Evolutionary conservation across 2,113 vertebrate species (phyloP).

Genomic region (Oreochromis tanganicae): DNA sequence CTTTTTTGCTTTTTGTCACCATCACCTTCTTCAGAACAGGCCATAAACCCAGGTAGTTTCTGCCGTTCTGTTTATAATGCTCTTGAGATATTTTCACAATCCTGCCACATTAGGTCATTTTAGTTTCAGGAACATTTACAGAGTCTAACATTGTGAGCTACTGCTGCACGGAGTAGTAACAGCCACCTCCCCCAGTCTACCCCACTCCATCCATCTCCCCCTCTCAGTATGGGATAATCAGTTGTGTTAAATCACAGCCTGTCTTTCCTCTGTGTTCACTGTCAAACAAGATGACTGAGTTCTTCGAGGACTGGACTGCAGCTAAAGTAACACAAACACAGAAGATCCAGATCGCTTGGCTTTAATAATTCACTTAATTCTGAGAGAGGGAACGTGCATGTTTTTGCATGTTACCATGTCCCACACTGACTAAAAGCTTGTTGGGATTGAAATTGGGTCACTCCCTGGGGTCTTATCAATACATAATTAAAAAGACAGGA

Average conservation of each 20-base stretch:
- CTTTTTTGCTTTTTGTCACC: background rate
- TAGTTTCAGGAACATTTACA: background rate
- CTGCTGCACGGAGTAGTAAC: background rate
- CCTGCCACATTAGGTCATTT: background rate
- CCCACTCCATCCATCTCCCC: background rate
- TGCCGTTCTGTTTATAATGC: background rate
- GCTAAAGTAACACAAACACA: background rate
- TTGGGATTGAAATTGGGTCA: conserved; percentile 40
- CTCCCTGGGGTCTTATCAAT: conserved; percentile 59
- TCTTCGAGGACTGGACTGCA: background rate
- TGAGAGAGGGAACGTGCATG: background rate
- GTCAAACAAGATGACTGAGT: background rate
- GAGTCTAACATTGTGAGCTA: background rate
- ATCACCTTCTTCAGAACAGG: background rate
- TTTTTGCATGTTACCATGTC: background rate
- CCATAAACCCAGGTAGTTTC: background rate
- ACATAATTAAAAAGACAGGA: conserved; percentile 68
- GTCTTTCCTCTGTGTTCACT: background rate
- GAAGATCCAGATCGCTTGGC: background rate
- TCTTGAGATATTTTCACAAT: background rate
- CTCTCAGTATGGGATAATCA: background rate
- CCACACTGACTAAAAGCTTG: conserved; percentile 6
- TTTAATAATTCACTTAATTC: background rate
- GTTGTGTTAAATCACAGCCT: background rate
- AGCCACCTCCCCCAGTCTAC: background rate